Conservation (phyloP, 2,113 vertebrate genomes). For the Geococcyx californianus region DNA sequence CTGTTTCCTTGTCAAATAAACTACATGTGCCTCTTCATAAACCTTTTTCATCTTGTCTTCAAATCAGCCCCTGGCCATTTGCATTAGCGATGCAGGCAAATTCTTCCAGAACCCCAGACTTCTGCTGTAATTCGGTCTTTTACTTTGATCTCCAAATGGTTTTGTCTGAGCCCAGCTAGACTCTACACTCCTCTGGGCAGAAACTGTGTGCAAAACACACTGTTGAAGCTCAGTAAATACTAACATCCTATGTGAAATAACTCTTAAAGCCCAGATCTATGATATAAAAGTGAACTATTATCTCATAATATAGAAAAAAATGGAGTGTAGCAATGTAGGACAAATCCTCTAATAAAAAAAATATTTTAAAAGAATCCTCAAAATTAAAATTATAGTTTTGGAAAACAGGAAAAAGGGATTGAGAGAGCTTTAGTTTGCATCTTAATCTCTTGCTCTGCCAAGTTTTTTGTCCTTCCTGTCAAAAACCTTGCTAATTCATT, state of each 20-base stretch:
- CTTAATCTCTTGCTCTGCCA: background rate
- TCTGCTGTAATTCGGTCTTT: background rate
- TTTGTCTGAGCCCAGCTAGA: background rate
- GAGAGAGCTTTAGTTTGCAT: background rate
- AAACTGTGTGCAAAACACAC: background rate
- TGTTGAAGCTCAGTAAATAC: background rate
- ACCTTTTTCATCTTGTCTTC: background rate
- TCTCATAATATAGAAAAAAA: background rate
- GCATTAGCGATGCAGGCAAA: background rate
- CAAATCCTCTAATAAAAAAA: background rate
- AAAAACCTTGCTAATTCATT: background rate
- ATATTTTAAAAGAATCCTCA: rapidly evolving
- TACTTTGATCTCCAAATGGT: background rate
- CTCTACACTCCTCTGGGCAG: background rate
- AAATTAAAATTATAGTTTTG: background rate
- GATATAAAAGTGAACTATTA: background rate
- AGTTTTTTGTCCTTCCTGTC: background rate
- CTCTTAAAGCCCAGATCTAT: background rate
- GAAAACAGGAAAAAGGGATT: background rate
- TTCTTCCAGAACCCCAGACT: background rate
- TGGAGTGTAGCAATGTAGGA: background rate
- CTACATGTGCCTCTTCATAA: background rate
- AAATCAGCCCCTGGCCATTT: background rate
- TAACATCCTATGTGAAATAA: background rate
- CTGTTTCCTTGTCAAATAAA: rapidly evolving